phyloP scores from a whole-genome alignment of 2,888 invertebrate species.

The Acanthosoma haemorrhoidale region DNA sequence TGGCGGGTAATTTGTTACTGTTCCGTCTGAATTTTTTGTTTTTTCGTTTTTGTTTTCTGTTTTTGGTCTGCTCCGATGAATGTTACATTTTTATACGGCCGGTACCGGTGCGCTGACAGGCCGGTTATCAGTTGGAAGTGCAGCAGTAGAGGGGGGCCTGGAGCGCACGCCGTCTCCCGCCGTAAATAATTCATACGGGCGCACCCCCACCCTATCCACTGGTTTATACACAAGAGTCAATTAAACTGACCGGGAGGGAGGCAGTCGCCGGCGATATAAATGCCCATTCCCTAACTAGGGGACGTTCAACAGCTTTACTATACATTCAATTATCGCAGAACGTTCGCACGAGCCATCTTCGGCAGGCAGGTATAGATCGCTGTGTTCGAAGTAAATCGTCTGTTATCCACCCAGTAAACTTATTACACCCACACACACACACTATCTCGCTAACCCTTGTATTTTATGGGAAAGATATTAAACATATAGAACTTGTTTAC shows the following conservation, averaged over 20 bases:
- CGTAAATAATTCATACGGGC: conserved; percentile 7
- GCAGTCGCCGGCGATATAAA: conserved; percentile 8
- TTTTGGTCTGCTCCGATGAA: neutral
- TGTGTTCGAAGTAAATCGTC: neutral
- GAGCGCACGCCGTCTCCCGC: neutral
- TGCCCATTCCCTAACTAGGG: neutral
- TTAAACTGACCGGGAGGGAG: neutral
- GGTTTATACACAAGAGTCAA: conserved; percentile 26
- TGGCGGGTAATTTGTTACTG: conserved; percentile 1
- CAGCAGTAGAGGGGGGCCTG: neutral
- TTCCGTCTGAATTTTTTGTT: neutral
- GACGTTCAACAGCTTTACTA: conserved; percentile 20
- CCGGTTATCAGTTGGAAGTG: neutral
- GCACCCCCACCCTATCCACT: neutral
- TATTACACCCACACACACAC: too few species aligned
- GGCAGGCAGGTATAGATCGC: neutral
- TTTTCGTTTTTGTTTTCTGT: neutral
- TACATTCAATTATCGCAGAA: conserved; percentile 8
- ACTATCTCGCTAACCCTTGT: too few species aligned
- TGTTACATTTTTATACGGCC: neutral
- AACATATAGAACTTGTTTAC: too few species aligned
- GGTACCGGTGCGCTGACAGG: neutral
- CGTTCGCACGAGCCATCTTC: neutral
- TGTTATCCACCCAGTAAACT: too few species aligned
- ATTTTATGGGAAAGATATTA: too few species aligned